These are phyloP conservation scores for Pangasius djambal DNA, from an alignment of 2,797 vertebrate genomes.

Conservation along the genomic window DNA sequence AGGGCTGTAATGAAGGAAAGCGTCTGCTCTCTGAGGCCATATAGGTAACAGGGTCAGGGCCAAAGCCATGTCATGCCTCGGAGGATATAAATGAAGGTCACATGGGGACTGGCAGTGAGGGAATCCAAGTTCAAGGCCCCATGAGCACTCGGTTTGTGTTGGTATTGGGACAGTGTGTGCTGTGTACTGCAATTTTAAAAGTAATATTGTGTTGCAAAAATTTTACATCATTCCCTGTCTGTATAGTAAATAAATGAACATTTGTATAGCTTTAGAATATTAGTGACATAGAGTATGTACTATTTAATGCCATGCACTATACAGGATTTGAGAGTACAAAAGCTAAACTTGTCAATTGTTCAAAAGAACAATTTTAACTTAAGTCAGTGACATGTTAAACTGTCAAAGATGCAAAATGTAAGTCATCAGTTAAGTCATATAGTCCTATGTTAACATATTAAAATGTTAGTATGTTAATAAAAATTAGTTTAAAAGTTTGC, in stretches of 20 bases:
- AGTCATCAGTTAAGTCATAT: neutral
- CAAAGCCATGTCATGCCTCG: slow-evolving; percentile 72
- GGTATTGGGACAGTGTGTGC: neutral
- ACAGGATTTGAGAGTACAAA: neutral
- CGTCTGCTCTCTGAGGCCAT: slow-evolving; percentile 78
- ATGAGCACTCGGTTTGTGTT: slow-evolving; percentile 29
- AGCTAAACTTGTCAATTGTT: neutral
- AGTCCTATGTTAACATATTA: neutral
- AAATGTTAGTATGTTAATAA: neutral
- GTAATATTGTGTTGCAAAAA: neutral
- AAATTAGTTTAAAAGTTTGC: neutral
- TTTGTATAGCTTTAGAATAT: neutral
- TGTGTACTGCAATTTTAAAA: neutral
- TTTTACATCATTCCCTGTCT: neutral
- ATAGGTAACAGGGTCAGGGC: slow-evolving; percentile 76
- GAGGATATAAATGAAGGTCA: slow-evolving; percentile 47
- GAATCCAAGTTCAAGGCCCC: slow-evolving; percentile 72
- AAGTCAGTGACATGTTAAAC: neutral
- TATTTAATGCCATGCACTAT: neutral
- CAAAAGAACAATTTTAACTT: neutral
- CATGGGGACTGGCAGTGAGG: slow-evolving; percentile 55
- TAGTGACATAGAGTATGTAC: neutral
- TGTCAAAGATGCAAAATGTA: neutral
- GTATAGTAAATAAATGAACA: neutral
- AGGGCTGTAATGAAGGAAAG: slow-evolving; percentile 73